Conservation (phyloP, 2,113 vertebrate species). For the Synchiropus splendidus region DNA sequence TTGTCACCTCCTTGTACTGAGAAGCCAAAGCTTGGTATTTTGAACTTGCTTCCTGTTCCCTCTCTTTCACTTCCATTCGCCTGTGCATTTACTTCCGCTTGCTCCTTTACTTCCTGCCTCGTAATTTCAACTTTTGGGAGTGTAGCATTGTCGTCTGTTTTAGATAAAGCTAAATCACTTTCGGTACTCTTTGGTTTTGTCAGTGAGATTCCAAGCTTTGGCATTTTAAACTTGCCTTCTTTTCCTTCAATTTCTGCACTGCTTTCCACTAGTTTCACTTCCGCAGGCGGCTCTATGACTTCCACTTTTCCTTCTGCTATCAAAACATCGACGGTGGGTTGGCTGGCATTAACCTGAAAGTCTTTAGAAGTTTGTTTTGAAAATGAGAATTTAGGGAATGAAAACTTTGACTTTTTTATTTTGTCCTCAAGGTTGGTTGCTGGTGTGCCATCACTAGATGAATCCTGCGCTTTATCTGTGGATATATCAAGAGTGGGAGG, state of each 20-base stretch:
- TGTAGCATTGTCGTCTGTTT: no score
- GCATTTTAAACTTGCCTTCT: slow-evolving; percentile 32
- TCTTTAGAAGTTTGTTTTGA: not conserved
- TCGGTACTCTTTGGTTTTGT: slow-evolving; percentile 19
- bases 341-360: not conserved
- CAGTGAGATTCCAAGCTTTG: slow-evolving; percentile 10
- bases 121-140: slow-evolving; percentile 10
- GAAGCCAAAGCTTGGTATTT: slow-evolving; percentile 25
- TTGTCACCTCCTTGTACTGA: slow-evolving; percentile 24
- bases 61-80: not conserved
- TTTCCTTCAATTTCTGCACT: slow-evolving; percentile 13
- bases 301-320: not conserved
- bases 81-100: no score
- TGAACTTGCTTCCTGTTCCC: slow-evolving; percentile 18
- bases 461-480: no score
- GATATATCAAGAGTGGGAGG: no score
- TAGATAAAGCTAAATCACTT: slow-evolving; percentile 13
- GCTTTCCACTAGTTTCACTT: slow-evolving; percentile 7
- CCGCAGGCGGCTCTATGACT: not conserved
- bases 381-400: slow-evolving; percentile 3
- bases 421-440: no score
- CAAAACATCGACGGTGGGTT: slow-evolving; percentile 4
- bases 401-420: no score
- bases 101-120: no score
- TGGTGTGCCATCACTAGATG: no score